Conservation (phyloP, 1,140 invertebrate genomes). For the Antheraea mylitta region DNA sequence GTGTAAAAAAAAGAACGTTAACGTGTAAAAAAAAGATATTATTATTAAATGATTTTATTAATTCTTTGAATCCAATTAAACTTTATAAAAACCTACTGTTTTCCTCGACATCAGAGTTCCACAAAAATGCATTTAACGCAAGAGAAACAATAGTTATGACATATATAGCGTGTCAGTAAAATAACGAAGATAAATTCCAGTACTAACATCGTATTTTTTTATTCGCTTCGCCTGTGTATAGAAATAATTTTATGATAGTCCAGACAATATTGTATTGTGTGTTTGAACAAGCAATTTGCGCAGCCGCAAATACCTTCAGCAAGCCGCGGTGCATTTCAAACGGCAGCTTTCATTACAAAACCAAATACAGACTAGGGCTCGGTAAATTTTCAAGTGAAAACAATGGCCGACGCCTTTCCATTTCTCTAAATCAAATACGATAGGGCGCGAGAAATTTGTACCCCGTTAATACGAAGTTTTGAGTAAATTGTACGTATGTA, state of each 20-base stretch:
- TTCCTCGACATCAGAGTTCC: no score
- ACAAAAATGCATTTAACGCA: no score
- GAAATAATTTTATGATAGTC: neutral
- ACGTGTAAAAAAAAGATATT: no score
- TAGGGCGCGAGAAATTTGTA: slow-evolving; percentile 1
- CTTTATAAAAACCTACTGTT: no score
- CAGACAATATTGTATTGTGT: neutral
- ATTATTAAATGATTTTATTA: no score
- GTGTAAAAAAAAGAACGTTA: no score
- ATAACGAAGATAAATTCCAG: no score
- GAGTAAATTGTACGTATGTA: no score
- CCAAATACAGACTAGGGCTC: slow-evolving; percentile 48
- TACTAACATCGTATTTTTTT: no score
- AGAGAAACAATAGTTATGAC: no score
- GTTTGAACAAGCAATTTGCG: slow-evolving; percentile 12
- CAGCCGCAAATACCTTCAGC: slow-evolving; percentile 19
- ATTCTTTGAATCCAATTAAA: no score
- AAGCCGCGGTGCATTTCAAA: slow-evolving; percentile 29
- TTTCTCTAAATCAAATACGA: slow-evolving; percentile 52
- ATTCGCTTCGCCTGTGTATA: neutral
- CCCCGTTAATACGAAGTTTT: neutral
- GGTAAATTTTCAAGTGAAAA: slow-evolving; percentile 47
- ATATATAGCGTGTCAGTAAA: no score
- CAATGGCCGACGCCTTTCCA: slow-evolving; percentile 47
- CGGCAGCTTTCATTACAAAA: slow-evolving; percentile 43